phyloP scores from a whole-genome alignment of 2,113 vertebrate species.

The Psettodes erumei region DNA sequence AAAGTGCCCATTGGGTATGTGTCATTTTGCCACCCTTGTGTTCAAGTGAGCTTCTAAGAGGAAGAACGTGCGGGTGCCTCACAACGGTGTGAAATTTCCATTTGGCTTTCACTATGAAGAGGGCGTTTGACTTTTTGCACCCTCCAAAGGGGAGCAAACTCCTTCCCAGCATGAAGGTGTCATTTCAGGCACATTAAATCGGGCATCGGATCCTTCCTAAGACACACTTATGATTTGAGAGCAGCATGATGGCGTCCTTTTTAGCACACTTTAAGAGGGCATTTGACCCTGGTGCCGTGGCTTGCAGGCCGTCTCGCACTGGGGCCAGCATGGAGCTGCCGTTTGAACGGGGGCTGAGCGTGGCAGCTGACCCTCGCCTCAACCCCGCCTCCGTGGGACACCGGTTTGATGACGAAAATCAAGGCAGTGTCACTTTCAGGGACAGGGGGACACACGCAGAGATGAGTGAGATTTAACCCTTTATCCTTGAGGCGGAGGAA shows the following conservation, averaged over 20 bases:
- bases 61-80: slow-evolving; percentile 5
- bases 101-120: slow-evolving; percentile 32
- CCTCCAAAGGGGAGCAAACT: slow-evolving; percentile 37
- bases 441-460: slow-evolving; percentile 36
- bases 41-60: neutral
- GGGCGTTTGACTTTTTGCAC: slow-evolving; percentile 62
- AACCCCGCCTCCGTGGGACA: slow-evolving; percentile 46
- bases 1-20: neutral
- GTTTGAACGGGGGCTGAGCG: slow-evolving; percentile 50
- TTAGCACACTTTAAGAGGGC: slow-evolving; percentile 47
- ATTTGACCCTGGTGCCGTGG: slow-evolving; percentile 60
- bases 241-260: slow-evolving; percentile 57
- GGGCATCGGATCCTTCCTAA: slow-evolving; percentile 38
- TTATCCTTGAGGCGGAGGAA: slow-evolving; percentile 48
- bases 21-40: neutral
- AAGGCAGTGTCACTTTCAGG: slow-evolving; percentile 55
- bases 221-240: slow-evolving; percentile 66
- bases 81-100: slow-evolving; percentile 28
- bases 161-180: slow-evolving; percentile 54
- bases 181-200: slow-evolving; percentile 58
- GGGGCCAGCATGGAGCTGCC: slow-evolving; percentile 63
- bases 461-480: slow-evolving; percentile 55
- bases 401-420: slow-evolving; percentile 53
- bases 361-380: slow-evolving; percentile 43
- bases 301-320: slow-evolving; percentile 53